Evolutionary conservation across 2,888 invertebrate genomes (phyloP), one percentile per base, ranked within the genome.

Genomic region (Synanthedon formicaeformis): DNA sequence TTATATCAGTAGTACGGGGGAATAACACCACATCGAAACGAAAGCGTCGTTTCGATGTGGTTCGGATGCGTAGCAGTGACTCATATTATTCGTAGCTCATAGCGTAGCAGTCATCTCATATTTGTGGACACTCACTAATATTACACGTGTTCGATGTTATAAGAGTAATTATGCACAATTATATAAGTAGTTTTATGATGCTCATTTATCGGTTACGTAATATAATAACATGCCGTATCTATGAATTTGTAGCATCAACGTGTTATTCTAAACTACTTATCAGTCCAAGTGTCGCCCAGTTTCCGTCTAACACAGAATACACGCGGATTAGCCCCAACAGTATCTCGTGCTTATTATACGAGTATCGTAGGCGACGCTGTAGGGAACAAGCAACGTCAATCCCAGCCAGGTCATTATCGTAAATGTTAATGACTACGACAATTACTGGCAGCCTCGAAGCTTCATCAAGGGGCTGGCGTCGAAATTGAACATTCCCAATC

Each of bases 351-450:
- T 62, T 61, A 64, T 68, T 69, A 76, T 71, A 23, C 23, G 23
- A 23, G 23, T 23, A 73, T 75, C 76, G 70, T 65, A 66, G 64
- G 63, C 65, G 71, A 66, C 60, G 66, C 68, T 74, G 78, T 80
- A 78, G 69, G 70, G 55, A 60, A 50, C 50, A 62, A 63, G 66
- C 63, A 64, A 63, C 75, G 75, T 84, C 81, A 82, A 84, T 81
- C 81, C 75, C 65, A 71, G 71, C 67, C 61, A 59, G 62, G 18
- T 72, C 76, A 79, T 82, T 83, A 81, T 81, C 85, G 81, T 86
- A 85, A 87, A 86, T 78, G 81, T 82, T 87, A 86, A 86, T 82
- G 83, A 78, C 70, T 67, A 74, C 68, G 77, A 78, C 83, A 80
- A 85, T 85, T 84, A 85, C 81, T 69, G 70, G 63, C 67, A 69